A percentile compares a stretch with the other conserved stretches of the same genome.
These are phyloP conservation scores for Lerista edwardsae DNA, from an alignment of 2,797 vertebrate genomes.

Conservation along the genomic window DNA sequence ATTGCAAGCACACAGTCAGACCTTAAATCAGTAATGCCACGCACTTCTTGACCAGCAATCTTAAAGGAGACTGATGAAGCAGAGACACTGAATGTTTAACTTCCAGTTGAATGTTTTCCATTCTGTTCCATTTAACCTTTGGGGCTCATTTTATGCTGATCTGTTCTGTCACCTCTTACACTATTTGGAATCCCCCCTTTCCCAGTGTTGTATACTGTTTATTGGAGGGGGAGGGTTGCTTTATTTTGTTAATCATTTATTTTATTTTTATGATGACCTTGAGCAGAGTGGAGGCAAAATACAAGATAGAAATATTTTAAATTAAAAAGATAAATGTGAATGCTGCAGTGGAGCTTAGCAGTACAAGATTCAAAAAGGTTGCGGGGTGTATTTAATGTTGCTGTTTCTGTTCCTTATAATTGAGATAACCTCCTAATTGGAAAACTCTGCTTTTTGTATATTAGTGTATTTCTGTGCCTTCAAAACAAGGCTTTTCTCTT, in stretches of 20 bases:
- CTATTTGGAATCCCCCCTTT: too few species aligned
- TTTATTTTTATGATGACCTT: too few species aligned
- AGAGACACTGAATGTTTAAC: constrained; percentile 40
- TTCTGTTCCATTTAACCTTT: too few species aligned
- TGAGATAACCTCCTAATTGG: neutral
- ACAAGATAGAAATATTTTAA: too few species aligned
- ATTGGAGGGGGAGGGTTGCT: too few species aligned
- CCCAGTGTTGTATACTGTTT: too few species aligned
- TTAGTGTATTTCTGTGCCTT: neutral
- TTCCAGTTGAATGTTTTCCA: constrained; percentile 47
- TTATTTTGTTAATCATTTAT: too few species aligned
- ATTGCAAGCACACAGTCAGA: constrained; percentile 72
- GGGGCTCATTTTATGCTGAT: too few species aligned
- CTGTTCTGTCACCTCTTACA: too few species aligned
- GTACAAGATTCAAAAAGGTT: constrained; percentile 57
- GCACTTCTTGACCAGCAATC: constrained; percentile 64
- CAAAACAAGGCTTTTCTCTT: neutral
- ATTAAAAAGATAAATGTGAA: constrained; percentile 35
- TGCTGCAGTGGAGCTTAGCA: constrained; percentile 12
- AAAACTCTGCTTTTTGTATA: constrained; percentile 2
- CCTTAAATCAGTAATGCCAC: constrained; percentile 65
- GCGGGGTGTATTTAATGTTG: constrained; percentile 18
- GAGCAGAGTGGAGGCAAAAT: too few species aligned
- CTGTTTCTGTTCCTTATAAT: constrained; percentile 4
- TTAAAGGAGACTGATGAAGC: constrained; percentile 34